phyloP scores from a whole-genome alignment of 1,140 invertebrate species.

The Conus betulinus region DNA sequence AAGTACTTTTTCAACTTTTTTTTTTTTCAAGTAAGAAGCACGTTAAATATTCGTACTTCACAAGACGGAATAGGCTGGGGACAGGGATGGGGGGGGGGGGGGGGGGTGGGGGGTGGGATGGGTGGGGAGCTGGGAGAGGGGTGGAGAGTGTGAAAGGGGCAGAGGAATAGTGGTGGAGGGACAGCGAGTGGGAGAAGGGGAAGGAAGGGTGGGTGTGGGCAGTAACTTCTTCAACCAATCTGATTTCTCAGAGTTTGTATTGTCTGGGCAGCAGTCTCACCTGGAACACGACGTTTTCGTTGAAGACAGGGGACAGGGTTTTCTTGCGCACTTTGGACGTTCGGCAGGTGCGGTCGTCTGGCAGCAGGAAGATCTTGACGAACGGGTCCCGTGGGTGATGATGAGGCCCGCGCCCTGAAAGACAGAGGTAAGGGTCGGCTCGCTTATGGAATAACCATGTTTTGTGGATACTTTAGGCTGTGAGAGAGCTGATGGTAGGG shows the following conservation, averaged over 20 bases:
- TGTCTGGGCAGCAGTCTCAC: background rate
- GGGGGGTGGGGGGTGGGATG: background rate
- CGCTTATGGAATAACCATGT: no score
- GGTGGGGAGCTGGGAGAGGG: background rate
- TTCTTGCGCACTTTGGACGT: conserved; percentile 66
- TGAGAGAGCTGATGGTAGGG: no score
- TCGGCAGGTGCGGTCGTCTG: conserved; percentile 63
- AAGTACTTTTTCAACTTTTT: no score
- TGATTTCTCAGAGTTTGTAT: background rate
- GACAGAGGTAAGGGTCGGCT: background rate
- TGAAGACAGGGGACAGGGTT: conserved; percentile 67
- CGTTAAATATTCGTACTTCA: no score
- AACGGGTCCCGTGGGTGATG: conserved; percentile 64
- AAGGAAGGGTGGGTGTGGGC: background rate
- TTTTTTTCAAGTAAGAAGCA: no score
- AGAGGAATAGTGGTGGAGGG: background rate
- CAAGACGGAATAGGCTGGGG: no score
- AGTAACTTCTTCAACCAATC: background rate
- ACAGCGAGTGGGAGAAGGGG: background rate
- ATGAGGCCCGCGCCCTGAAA: conserved; percentile 57
- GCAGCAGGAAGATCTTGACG: conserved; percentile 68
- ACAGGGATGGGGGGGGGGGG: background rate
- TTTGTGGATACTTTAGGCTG: no score
- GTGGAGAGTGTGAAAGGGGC: background rate
- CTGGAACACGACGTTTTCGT: conserved; percentile 60